Evolutionary conservation across 2,113 vertebrate species (phyloP), one percentile per base, ranked within the genome.

Genomic region (human): DNA sequence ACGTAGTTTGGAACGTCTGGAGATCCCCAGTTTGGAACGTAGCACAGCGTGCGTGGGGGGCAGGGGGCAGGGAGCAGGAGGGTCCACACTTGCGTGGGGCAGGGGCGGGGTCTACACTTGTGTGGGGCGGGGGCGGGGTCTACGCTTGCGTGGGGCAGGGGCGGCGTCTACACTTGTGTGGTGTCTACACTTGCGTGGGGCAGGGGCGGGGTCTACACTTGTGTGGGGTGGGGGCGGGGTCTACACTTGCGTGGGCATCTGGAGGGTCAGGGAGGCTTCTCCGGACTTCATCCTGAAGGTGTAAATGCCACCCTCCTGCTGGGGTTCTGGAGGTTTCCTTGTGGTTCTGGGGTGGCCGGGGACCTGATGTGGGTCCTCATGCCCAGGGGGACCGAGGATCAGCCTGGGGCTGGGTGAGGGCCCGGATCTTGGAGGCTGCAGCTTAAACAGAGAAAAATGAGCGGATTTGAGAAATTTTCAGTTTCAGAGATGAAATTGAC

Each of bases 1-100:
- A 70, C 8, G 3, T 40, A 40, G 40, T 40, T 40, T 40, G 40
- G 40, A 40, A 40, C 40, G 4, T 40, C 40, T 40, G 40, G 40
- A 40, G 40, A 40, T 40, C 40, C 40, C 40, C 40, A 8, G 35
- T 18, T 70, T 38, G 68, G 35, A n/a, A 70, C 9, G 17, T 18
- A 18, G 17, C 8, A 4, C 3, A 18, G 35, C 3, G 1, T 3
- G 68, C 8, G 1, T 20, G 17, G 17, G 35, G 32, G 32, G 16
- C 6, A 18, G 40, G 66, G 2, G 66, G 4, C 61, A 59, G 2
- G 57, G 23, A 25, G 52, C 52, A 55, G 6, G 52, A 55, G 18
- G 52, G 52, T 55, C 52, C 6, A 55, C 52, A 20, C 52, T 55
- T 6, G 52, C 6, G 6, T 55, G 52, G 52, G 52, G 52, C 52